Evolutionary conservation across 2,113 vertebrate genomes (phyloP).

Genomic region (Cacatua alba): DNA sequence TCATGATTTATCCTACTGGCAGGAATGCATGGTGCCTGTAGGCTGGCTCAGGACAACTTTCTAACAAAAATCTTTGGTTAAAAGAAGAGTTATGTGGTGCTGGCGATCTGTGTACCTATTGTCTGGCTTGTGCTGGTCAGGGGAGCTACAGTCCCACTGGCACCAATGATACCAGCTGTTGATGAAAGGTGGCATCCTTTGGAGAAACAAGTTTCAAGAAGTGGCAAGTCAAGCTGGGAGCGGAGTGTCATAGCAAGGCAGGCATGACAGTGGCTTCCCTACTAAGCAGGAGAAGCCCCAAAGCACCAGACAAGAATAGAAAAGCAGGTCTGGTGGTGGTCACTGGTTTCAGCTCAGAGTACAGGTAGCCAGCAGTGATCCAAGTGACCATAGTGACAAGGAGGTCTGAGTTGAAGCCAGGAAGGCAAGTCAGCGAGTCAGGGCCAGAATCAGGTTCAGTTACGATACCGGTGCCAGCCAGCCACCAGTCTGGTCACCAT

Average conservation of each 20-base stretch:
- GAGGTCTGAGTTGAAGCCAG: background rate
- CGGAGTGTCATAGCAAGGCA: fast-evolving
- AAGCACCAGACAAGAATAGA: background rate
- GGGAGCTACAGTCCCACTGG: background rate
- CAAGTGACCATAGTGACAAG: background rate
- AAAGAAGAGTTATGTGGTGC: background rate
- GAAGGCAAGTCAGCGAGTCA: background rate
- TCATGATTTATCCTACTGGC: slow-evolving; percentile 22
- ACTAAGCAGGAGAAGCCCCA: background rate
- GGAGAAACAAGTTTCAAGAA: background rate
- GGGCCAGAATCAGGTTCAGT: background rate
- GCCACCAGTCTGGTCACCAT: background rate
- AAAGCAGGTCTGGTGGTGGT: background rate
- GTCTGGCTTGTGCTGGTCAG: background rate
- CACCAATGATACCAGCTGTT: background rate
- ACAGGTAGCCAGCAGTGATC: fast-evolving
- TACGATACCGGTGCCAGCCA: background rate
- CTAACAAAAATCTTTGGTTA: background rate
- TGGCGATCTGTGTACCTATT: fast-evolving
- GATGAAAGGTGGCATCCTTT: background rate
- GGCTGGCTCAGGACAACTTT: background rate
- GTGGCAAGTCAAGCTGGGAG: background rate
- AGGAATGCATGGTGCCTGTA: background rate
- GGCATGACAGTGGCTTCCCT: background rate
- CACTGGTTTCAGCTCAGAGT: background rate